Evolutionary conservation across 2,888 invertebrate species (phyloP).

Genomic region (Tetheella fluctuosa): DNA sequence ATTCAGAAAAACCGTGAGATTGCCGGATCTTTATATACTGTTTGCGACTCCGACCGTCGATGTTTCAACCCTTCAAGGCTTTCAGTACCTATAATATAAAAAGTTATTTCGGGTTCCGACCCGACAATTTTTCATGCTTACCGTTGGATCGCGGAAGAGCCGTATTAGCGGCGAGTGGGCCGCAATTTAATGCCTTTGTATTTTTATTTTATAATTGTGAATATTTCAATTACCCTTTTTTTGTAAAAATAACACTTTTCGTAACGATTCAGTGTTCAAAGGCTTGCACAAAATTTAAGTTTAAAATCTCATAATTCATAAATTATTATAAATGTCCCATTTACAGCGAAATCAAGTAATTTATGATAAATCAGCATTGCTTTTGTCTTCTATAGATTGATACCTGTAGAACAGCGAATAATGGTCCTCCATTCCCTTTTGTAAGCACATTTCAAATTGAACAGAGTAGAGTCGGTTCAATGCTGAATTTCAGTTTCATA

Average conservation of each 20-base stretch:
- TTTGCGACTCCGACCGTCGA: conserved; percentile 72
- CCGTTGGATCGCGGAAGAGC: conserved; percentile 46
- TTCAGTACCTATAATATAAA: conserved; percentile 68
- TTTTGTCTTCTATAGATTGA: conserved; percentile 40
- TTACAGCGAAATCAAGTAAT: background rate
- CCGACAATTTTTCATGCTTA: conserved; percentile 58
- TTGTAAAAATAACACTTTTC: background rate
- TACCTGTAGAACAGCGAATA: conserved; percentile 37
- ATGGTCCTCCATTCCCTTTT: conserved; percentile 34
- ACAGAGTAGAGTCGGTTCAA: conserved; percentile 29
- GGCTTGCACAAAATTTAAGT: background rate
- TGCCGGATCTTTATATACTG: conserved; percentile 75
- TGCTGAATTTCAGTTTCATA: conserved; percentile 29
- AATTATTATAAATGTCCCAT: background rate
- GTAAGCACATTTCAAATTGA: conserved; percentile 44
- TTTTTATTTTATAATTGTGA: conserved; percentile 25
- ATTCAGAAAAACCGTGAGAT: conserved; percentile 76
- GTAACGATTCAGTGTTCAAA: background rate
- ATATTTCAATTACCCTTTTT: conserved; percentile 2
- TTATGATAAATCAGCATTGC: conserved; percentile 34
- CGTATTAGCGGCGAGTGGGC: conserved; percentile 42
- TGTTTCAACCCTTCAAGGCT: conserved; percentile 71
- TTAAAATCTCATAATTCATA: background rate
- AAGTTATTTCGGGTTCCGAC: conserved; percentile 61
- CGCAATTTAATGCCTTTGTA: conserved; percentile 37